Evolutionary conservation across 2,797 vertebrate species (phyloP).

Genomic region (Coracias cyanogaster): DNA sequence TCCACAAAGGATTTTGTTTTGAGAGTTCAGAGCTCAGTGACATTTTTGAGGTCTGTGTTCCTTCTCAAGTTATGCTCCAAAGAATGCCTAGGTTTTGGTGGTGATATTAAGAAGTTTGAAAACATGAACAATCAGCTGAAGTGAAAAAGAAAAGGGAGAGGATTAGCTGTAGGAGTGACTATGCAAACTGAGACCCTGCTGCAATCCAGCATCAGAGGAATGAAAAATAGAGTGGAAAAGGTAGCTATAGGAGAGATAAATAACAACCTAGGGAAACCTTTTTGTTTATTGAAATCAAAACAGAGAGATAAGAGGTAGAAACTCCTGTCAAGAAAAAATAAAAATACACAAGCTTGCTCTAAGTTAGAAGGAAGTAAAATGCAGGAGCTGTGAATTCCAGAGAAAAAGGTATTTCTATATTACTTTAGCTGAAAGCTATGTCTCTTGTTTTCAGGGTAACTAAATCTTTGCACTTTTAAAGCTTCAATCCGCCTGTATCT

Average conservation of each 20-base stretch:
- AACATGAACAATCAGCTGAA: neutral
- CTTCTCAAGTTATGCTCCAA: neutral
- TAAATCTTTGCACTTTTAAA: neutral
- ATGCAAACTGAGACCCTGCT: neutral
- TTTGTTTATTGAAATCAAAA: neutral
- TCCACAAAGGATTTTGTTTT: neutral
- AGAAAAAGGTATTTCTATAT: neutral
- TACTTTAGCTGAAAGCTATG: neutral
- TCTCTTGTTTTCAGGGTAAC: neutral
- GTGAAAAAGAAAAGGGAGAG: neutral
- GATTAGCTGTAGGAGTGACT: neutral
- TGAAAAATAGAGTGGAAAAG: neutral
- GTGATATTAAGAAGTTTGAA: neutral
- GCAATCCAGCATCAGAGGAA: neutral
- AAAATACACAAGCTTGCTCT: neutral
- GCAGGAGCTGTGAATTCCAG: neutral
- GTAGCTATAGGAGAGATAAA: neutral
- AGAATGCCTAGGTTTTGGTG: slow-evolving; percentile 5
- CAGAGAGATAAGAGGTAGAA: neutral
- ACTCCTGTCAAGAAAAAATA: neutral
- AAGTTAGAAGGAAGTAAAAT: neutral
- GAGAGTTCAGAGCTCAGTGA: neutral
- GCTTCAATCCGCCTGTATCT: neutral
- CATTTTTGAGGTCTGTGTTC: slow-evolving; percentile 38
- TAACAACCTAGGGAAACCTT: neutral